phyloP scores from a whole-genome alignment of 2,113 vertebrate genomes.

The Periophthalmodon schlosseri region DNA sequence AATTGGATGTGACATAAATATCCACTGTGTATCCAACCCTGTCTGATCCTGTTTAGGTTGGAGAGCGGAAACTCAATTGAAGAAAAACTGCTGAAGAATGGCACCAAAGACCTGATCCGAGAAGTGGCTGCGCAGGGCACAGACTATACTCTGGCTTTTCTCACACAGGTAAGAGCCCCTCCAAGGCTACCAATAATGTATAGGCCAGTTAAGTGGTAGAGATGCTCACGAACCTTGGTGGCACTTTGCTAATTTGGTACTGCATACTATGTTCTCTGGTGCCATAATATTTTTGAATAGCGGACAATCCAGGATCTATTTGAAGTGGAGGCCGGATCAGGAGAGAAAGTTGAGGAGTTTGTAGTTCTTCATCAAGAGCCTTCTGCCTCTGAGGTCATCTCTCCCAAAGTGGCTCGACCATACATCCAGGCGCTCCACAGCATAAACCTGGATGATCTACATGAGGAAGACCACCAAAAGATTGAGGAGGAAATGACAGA shows the following conservation, averaged over 20 bases:
- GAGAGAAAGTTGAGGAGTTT: constrained; percentile 92
- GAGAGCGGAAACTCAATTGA: constrained; percentile 93
- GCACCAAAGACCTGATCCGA: constrained; percentile 92
- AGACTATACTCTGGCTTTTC: constrained; percentile 90
- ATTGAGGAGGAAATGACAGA: constrained; percentile 39
- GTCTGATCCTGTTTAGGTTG: constrained; percentile 69
- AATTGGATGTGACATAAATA: neutral
- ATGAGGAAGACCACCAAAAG: constrained; percentile 36
- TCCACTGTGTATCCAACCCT: neutral
- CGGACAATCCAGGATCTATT: constrained; percentile 93
- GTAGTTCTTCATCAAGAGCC: constrained; percentile 92
- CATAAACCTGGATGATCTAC: constrained; percentile 77
- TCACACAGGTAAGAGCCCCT: constrained; percentile 83
- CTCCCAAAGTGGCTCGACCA: constrained; percentile 87
- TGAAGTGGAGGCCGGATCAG: constrained; percentile 87
- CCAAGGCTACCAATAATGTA: neutral
- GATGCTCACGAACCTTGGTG: neutral
- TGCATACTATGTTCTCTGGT: neutral
- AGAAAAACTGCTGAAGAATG: constrained; percentile 92
- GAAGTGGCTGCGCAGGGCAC: constrained; percentile 93
- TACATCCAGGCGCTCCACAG: constrained; percentile 93
- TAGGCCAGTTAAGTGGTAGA: neutral
- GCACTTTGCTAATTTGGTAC: neutral
- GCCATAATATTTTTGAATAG: constrained; percentile 58
- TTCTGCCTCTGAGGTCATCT: constrained; percentile 87